Evolutionary conservation across 1,140 invertebrate species (phyloP).

Genomic region (Aporrectodea caliginosa): DNA sequence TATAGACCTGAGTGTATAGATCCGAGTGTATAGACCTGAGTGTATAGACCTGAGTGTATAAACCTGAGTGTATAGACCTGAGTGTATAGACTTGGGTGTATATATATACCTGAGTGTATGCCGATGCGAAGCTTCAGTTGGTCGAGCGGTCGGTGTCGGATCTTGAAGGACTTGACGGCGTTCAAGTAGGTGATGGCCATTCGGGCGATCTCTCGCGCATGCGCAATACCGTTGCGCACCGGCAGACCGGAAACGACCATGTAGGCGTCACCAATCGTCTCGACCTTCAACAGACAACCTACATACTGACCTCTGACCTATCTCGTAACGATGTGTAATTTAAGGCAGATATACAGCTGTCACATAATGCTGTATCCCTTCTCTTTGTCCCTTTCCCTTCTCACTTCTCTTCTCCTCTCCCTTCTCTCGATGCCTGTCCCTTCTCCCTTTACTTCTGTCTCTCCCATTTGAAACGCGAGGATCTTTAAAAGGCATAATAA

Average conservation of each 20-base stretch:
- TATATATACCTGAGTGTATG: slow-evolving; percentile 90
- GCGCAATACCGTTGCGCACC: slow-evolving; percentile 64
- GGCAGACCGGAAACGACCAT: slow-evolving; percentile 55
- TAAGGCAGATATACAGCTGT: neutral
- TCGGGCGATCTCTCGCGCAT: slow-evolving; percentile 77
- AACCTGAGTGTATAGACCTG: no score
- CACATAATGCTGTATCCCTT: slow-evolving; percentile 15
- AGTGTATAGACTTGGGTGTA: no score
- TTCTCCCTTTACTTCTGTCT: slow-evolving; percentile 63
- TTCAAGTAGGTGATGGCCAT: slow-evolving; percentile 82
- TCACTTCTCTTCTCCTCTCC: neutral
- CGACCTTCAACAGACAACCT: no score
- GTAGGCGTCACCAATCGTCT: slow-evolving; percentile 52
- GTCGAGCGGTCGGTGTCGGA: slow-evolving; percentile 76
- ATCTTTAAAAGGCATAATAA: no score
- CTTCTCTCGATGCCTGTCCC: neutral
- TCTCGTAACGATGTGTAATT: no score
- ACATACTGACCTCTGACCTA: no score
- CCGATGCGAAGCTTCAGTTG: slow-evolving; percentile 84
- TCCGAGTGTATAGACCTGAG: no score
- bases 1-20: no score
- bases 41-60: no score
- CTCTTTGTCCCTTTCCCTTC: slow-evolving; percentile 14
- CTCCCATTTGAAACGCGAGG: slow-evolving; percentile 89
- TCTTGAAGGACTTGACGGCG: slow-evolving; percentile 77